phyloP scores from a whole-genome alignment of 2,797 vertebrate species.

The Channallabes apus region DNA sequence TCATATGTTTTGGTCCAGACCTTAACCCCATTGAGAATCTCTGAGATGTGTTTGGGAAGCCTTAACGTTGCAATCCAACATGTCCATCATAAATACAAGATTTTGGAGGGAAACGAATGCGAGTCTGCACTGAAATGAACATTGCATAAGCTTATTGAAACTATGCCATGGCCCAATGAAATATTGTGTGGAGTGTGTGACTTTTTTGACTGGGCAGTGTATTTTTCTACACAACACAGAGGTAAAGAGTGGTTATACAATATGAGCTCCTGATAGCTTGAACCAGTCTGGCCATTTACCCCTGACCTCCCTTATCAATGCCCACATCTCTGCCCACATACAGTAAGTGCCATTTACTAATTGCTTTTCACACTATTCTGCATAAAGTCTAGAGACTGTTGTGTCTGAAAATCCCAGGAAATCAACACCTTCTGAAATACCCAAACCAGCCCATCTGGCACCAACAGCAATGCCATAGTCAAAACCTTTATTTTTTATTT shows the following conservation, averaged over 20 bases:
- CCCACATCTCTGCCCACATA: neutral
- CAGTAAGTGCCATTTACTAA: neutral
- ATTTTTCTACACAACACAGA: neutral
- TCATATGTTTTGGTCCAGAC: no score
- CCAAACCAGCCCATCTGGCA: neutral
- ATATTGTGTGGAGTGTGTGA: no score
- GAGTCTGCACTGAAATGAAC: no score
- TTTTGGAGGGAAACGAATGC: no score
- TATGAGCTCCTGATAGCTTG: neutral
- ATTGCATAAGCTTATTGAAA: no score
- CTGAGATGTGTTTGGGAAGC: no score
- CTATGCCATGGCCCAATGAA: no score
- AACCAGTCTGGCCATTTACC: neutral
- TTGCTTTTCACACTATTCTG: neutral
- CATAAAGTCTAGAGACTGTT: neutral
- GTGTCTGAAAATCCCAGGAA: constrained; percentile 4
- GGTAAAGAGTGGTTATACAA: neutral
- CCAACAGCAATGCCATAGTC: neutral
- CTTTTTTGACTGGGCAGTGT: no score
- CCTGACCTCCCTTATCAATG: neutral
- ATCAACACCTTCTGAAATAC: neutral
- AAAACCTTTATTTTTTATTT: neutral
- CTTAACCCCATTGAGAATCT: no score
- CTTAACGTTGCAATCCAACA: no score
- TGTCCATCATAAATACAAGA: no score